Conservation (phyloP, 2,113 vertebrate species). For the Carassius carassius region DNA sequence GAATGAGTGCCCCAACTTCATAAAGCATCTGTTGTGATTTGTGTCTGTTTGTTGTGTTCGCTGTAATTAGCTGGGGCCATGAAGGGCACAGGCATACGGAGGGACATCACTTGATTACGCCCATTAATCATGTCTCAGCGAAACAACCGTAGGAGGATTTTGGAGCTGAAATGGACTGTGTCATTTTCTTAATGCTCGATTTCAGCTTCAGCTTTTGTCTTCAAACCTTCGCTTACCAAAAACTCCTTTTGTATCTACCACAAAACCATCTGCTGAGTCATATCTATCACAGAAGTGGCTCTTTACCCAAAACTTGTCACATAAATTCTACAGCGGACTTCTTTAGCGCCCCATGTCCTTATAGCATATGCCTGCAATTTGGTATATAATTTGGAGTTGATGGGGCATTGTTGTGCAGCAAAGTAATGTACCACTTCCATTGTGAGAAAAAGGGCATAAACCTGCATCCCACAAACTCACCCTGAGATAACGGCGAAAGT, state of each 20-base stretch:
- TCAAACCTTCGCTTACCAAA: slow-evolving; percentile 52
- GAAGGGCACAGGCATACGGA: slow-evolving; percentile 58
- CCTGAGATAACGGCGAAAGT: slow-evolving; percentile 23
- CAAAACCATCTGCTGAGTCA: slow-evolving; percentile 55
- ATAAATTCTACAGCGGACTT: background rate
- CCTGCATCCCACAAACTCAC: background rate
- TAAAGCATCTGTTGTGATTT: slow-evolving; percentile 62
- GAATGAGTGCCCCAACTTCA: slow-evolving; percentile 49
- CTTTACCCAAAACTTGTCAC: slow-evolving; percentile 34
- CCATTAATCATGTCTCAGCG: slow-evolving; percentile 67
- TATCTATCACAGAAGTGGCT: slow-evolving; percentile 44
- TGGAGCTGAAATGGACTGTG: slow-evolving; percentile 57
- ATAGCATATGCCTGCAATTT: slow-evolving; percentile 2
- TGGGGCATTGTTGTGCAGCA: background rate
- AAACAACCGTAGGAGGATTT: slow-evolving; percentile 59
- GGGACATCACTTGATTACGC: slow-evolving; percentile 70
- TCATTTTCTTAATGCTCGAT: slow-evolving; percentile 66
- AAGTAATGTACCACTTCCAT: slow-evolving; percentile 22
- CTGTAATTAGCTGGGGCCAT: slow-evolving; percentile 65
- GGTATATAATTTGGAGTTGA: slow-evolving; percentile 35
- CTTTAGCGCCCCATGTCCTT: background rate
- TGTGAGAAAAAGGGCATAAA: slow-evolving; percentile 23
- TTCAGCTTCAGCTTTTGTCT: slow-evolving; percentile 65
- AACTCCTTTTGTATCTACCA: slow-evolving; percentile 48
- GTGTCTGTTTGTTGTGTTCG: slow-evolving; percentile 60